A percentile compares a stretch with the other conserved stretches of the same genome.
These are phyloP conservation scores for Sialis lutaria DNA, from an alignment of 2,888 invertebrate genomes.

Conservation along the genomic window DNA sequence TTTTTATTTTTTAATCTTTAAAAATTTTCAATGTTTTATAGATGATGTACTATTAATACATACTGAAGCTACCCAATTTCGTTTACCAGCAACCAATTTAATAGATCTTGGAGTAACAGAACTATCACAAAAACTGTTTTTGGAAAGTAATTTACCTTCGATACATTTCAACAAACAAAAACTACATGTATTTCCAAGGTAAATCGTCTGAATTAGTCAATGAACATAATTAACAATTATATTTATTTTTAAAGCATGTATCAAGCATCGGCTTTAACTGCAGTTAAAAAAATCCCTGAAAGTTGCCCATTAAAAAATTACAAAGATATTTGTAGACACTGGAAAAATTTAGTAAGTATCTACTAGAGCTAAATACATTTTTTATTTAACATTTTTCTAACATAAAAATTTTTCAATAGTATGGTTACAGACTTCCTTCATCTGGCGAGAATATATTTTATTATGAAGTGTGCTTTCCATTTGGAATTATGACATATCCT, in stretches of 20 bases:
- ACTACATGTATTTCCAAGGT: neutral
- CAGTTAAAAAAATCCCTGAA: neutral
- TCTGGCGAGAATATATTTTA: conserved; percentile 5
- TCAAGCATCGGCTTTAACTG: neutral
- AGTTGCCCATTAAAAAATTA: neutral
- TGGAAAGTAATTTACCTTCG: neutral
- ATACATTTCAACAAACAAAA: neutral
- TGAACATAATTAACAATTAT: neutral
- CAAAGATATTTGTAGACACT: conserved; percentile 6
- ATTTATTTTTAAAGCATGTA: neutral
- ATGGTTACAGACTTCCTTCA: conserved; percentile 8
- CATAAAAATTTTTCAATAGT: neutral
- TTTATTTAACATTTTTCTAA: neutral
- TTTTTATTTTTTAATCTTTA: neutral
- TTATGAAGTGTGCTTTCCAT: conserved; percentile 5
- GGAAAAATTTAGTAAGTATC: conserved; percentile 8
- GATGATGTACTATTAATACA: neutral
- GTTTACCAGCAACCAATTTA: neutral
- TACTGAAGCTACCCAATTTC: neutral
- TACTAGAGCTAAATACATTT: neutral
- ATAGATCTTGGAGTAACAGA: neutral
- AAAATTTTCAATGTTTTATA: neutral
- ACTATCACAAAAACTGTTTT: neutral
- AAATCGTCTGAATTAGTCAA: neutral
- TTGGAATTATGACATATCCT: conserved; percentile 7